Percentiles rank a stretch among this genome's conserved stretches.
Evolutionary conservation across 2,888 invertebrate species (phyloP).

Genomic region (Nomada flava): DNA sequence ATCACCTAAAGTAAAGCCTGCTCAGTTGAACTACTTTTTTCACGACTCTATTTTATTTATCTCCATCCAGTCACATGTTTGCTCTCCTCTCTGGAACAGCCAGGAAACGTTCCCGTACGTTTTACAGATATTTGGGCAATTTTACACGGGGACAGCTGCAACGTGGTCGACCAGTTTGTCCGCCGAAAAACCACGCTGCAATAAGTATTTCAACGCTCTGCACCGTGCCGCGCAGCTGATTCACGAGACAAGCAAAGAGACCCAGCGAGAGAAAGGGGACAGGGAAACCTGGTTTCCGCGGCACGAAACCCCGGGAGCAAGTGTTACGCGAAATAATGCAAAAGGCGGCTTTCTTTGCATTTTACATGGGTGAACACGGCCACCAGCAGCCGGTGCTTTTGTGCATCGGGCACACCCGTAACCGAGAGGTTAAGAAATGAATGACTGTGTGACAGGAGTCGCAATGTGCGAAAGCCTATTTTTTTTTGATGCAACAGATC

Average conservation of each 20-base stretch:
- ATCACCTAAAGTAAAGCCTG: not conserved
- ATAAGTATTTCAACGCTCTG: constrained; percentile 64
- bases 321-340: constrained; percentile 69
- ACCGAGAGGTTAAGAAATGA: constrained; percentile 28
- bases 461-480: constrained; percentile 25
- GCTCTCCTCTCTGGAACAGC: not conserved
- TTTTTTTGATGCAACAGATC: constrained; percentile 1
- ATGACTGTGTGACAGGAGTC: constrained; percentile 36
- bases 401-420: constrained; percentile 2
- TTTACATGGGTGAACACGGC: constrained; percentile 62
- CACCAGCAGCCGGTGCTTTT: constrained; percentile 19
- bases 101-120: constrained; percentile 1
- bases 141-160: constrained; percentile 9
- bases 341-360: constrained; percentile 67
- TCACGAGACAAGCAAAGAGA: not conserved
- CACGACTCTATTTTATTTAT: not conserved
- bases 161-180: constrained; percentile 7
- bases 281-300: constrained; percentile 31
- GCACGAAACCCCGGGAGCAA: constrained; percentile 35
- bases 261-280: not conserved
- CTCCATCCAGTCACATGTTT: not conserved
- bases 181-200: constrained; percentile 10
- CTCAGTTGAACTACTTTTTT: too few species aligned
- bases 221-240: constrained; percentile 4
- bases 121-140: constrained; percentile 3